Percentiles rank a stretch among this genome's conserved stretches.
Evolutionary conservation across 2,113 vertebrate genomes (phyloP).

Genomic region (Hemicordylus capensis): DNA sequence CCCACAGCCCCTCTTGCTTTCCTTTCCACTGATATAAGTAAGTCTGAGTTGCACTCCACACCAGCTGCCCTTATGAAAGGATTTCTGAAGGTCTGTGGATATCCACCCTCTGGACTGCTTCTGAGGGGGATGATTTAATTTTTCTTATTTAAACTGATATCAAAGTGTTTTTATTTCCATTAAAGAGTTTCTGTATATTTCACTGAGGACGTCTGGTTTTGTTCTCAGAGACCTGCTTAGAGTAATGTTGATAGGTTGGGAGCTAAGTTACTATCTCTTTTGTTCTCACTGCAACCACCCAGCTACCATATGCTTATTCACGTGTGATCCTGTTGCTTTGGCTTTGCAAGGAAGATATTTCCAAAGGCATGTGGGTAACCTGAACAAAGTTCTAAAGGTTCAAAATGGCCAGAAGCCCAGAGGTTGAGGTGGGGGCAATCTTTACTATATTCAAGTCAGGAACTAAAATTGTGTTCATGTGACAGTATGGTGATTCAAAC

Average conservation of each 20-base stretch:
- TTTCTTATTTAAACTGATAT: slow-evolving; percentile 22
- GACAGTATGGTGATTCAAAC: background rate
- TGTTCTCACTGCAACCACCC: slow-evolving; percentile 1
- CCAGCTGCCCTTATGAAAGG: background rate
- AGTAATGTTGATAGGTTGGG: slow-evolving; percentile 38
- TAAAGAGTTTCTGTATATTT: background rate
- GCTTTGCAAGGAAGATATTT: slow-evolving; percentile 24
- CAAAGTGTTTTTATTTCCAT: slow-evolving; percentile 1
- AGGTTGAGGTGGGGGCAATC: background rate
- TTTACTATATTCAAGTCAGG: background rate
- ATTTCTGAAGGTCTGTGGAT: slow-evolving; percentile 34
- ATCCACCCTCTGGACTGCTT: background rate
- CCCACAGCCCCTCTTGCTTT: background rate
- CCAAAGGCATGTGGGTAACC: slow-evolving; percentile 11
- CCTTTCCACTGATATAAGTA: background rate
- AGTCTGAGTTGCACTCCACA: slow-evolving; percentile 16
- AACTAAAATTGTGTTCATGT: background rate
- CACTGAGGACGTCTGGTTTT: background rate
- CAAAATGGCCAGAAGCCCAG: background rate
- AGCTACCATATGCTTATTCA: background rate
- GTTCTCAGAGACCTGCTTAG: slow-evolving; percentile 27
- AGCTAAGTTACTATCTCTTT: background rate
- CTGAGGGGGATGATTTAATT: slow-evolving; percentile 23
- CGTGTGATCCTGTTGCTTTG: background rate
- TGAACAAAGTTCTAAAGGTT: slow-evolving; percentile 7